Evolutionary conservation across 1,140 invertebrate species (phyloP).

Genomic region (Rhopalosiphum maidis): DNA sequence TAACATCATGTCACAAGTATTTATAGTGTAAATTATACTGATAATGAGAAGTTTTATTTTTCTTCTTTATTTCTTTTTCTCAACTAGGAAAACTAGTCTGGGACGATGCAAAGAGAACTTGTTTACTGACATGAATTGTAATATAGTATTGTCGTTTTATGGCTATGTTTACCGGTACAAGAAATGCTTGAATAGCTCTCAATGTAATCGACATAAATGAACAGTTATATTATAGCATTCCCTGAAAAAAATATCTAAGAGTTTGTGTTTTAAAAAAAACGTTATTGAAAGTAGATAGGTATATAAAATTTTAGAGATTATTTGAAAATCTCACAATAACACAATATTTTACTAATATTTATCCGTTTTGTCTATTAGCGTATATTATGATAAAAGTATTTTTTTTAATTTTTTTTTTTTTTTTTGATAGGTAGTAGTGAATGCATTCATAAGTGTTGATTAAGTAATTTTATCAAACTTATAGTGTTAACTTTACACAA

Average conservation of each 20-base stretch:
- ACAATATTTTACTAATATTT: background rate
- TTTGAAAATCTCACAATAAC: background rate
- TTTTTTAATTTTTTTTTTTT: background rate
- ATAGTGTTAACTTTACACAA: background rate
- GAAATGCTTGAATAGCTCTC: background rate
- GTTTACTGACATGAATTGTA: background rate
- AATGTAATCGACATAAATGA: conserved; percentile 22
- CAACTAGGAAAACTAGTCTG: conserved; percentile 31
- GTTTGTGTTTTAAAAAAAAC: background rate
- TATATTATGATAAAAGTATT: background rate
- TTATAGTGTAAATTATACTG: conserved; percentile 25
- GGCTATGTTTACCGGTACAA: conserved; percentile 25
- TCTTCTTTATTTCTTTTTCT: conserved; percentile 18
- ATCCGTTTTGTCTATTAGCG: background rate
- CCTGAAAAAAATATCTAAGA: background rate
- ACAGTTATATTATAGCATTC: conserved; percentile 28
- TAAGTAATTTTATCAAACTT: background rate
- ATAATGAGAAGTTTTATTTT: conserved; percentile 23
- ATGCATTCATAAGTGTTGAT: background rate
- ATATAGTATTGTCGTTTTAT: conserved; percentile 40
- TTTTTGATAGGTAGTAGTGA: background rate
- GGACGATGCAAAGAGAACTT: background rate
- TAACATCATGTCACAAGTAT: background rate
- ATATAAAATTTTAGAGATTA: background rate
- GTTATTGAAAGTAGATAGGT: background rate